Base-by-base conservation (phyloP, 2,888 invertebrate species). In the Rosalia funebris region DNA sequence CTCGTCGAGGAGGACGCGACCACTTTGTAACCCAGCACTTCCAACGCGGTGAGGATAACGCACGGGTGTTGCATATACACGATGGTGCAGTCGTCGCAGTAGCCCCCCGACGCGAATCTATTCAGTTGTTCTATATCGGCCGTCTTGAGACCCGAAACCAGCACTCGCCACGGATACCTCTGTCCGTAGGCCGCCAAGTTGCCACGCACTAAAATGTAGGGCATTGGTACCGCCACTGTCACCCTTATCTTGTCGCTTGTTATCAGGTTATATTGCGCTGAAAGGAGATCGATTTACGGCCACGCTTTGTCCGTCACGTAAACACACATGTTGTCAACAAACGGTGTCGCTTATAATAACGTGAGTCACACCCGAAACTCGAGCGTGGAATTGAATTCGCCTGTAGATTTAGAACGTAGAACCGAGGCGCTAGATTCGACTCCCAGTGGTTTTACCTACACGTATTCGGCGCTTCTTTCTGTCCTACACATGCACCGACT, bases 151-250 rank as follows among this genome's bases (percentile, higher is more conserved):
- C 93, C 93, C 75, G 92, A 92, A 73, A 93, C 93, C 79, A 92
- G 86, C 73, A 93, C 93, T 82, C 92, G 87, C 92, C 92, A 93
- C 81, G 92, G 92, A 84, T 91, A 90, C 84, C 89, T 89, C 84
- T 92, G 90, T 84, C 91, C 90, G 82, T 92, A 92, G 47, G 93
- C 91, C 82, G 92, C 91, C 79, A 93, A 86, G 85, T 93, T 93
- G 83, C 93, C 93, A 82, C 93, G 89, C 78, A 93, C 91, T 85
- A 93, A 86, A 86, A 93, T 91, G 89, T 93, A 93, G 85, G 93
- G 93, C 93, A 93, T 93, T 83, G 61, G 50, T 32, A 3, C 7
- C 14, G 41, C 19, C 50, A 25, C 47, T 11, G 17, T 10, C 32
- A 14, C 10, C n/a, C n/a, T n/a, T n/a, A 9, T 4, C 32, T 53